Conservation (phyloP, 2,113 vertebrate genomes). For the Passer montanus region DNA sequence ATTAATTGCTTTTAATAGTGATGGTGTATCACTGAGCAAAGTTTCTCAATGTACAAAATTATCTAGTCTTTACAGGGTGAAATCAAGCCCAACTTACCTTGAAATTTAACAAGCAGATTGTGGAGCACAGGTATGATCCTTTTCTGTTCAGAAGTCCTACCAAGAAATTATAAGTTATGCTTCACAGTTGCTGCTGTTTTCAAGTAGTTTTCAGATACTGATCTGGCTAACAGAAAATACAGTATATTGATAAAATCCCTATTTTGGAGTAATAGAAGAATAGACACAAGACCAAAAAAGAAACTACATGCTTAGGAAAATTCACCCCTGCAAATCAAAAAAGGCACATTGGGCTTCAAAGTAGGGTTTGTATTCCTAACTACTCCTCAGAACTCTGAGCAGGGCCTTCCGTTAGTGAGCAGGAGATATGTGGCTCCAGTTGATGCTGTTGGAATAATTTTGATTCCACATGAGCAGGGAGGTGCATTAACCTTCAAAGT, state of each 20-base stretch:
- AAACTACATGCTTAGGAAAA: not conserved
- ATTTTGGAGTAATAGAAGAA: not conserved
- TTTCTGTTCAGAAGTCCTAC: not conserved
- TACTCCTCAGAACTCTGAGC: not conserved
- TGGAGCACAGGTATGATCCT: not conserved
- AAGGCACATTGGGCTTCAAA: not conserved
- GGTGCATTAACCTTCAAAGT: not conserved
- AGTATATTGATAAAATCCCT: not conserved
- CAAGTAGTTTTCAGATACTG: not conserved
- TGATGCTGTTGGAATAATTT: not conserved
- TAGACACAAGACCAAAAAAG: not conserved
- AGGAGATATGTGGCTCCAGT: not conserved
- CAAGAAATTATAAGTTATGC: rapidly evolving
- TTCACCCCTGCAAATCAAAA: not conserved
- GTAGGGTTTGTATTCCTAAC: not conserved
- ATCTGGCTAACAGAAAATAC: not conserved
- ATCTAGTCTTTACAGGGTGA: not conserved
- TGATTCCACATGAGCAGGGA: rapidly evolving
- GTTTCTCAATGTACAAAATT: not conserved
- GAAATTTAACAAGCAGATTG: not conserved
- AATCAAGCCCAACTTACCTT: not conserved
- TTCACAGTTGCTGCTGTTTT: not conserved
- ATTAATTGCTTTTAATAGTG: not conserved
- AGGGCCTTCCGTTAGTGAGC: not conserved
- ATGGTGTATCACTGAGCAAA: not conserved